These are phyloP conservation scores for Scaeva pyrastri DNA, from an alignment of 2,888 invertebrate species.

Conservation along the genomic window DNA sequence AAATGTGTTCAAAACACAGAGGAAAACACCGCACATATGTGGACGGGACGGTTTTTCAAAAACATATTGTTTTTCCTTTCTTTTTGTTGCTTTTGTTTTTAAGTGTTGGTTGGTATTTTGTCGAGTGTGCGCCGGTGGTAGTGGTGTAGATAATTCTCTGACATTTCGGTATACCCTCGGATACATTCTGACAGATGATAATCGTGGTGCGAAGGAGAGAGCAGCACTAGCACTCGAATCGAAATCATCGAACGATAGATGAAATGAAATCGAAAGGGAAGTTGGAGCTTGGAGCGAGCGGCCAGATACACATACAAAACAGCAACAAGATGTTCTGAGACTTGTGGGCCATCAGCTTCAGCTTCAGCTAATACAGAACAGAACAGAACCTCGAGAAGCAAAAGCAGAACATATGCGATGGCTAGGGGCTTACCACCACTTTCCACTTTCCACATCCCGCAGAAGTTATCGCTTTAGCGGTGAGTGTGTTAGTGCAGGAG, in stretches of 20 bases:
- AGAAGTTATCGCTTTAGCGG: slow-evolving; percentile 46
- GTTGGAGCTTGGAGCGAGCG: slow-evolving; percentile 40
- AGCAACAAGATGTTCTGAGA: slow-evolving; percentile 64
- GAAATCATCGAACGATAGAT: slow-evolving; percentile 45
- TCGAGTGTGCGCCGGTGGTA: slow-evolving; percentile 73
- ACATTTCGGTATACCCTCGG: slow-evolving; percentile 59
- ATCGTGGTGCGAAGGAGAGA: slow-evolving; percentile 52
- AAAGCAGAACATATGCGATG: slow-evolving; percentile 65
- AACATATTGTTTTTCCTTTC: slow-evolving; percentile 47
- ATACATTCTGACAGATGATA: slow-evolving; percentile 60
- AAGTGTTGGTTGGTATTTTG: slow-evolving; percentile 58
- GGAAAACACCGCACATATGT: slow-evolving; percentile 71
- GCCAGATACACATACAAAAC: slow-evolving; percentile 26
- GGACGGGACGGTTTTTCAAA: slow-evolving; percentile 61
- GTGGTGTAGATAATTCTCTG: slow-evolving; percentile 43
- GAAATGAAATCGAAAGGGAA: slow-evolving; percentile 74
- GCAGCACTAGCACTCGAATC: slow-evolving; percentile 31
- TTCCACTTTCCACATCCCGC: not conserved
- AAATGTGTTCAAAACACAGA: slow-evolving; percentile 71
- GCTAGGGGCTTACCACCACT: slow-evolving; percentile 1
- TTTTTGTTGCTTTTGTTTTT: not conserved
- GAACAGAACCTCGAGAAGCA: slow-evolving; percentile 39
- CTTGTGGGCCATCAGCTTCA: slow-evolving; percentile 32
- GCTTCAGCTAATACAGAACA: no score
- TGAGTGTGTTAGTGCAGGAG: slow-evolving; percentile 17